Conservation (phyloP, 2,113 vertebrate genomes). For the Laticauda laticaudata region DNA sequence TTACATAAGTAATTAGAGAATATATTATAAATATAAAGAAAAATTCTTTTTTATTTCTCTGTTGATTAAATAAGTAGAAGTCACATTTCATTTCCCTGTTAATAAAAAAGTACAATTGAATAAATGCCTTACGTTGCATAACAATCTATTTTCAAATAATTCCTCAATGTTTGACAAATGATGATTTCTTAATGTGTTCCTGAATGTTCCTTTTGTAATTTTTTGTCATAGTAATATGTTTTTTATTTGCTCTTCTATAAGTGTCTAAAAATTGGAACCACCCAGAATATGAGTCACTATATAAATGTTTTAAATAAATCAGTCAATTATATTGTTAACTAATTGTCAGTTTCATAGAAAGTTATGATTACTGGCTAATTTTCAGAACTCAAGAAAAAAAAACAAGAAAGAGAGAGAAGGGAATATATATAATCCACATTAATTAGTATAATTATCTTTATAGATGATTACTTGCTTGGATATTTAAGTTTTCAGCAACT, state of each 20-base stretch:
- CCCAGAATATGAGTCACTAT: neutral
- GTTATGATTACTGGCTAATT: neutral
- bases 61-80: neutral
- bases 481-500: neutral
- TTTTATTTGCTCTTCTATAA: neutral
- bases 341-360: neutral
- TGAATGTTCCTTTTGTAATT: neutral
- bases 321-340: neutral
- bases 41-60: neutral
- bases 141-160: neutral
- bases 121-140: neutral
- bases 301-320: neutral
- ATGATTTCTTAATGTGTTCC: rapidly evolving
- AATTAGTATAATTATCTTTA: neutral
- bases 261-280: neutral
- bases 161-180: neutral
- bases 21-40: neutral
- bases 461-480: neutral
- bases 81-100: neutral
- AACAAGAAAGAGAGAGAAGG: neutral
- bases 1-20: neutral
- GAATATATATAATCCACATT: neutral
- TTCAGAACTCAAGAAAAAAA: neutral
- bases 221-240: neutral
- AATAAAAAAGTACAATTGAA: neutral